These are phyloP conservation scores for Rhodinocichla rosea DNA, from an alignment of 2,113 vertebrate species.

Conservation along the genomic window DNA sequence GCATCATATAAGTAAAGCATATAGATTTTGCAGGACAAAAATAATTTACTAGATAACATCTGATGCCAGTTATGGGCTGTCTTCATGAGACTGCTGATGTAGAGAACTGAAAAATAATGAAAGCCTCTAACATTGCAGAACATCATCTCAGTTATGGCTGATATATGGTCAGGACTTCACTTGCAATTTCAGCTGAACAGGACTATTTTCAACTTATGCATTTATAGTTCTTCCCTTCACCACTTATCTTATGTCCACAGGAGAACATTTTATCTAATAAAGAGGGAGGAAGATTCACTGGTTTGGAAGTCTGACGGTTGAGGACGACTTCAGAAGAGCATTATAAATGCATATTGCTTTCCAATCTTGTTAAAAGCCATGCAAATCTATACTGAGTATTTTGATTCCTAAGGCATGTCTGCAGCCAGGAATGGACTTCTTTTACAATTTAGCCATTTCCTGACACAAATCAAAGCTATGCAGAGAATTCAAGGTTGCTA, in stretches of 20 bases:
- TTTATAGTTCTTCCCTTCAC: background rate
- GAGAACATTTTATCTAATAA: background rate
- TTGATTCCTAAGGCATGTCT: background rate
- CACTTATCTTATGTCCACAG: background rate
- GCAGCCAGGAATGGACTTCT: background rate
- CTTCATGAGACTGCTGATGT: background rate
- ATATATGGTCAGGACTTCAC: background rate
- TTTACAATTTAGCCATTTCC: background rate
- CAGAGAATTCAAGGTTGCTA: background rate
- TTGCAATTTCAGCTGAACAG: background rate
- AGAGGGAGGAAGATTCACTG: background rate
- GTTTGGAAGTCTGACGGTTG: background rate
- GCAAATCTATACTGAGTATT: background rate
- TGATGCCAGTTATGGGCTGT: background rate
- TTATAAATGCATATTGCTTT: background rate
- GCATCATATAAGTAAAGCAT: background rate
- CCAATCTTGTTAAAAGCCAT: background rate
- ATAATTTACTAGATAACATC: slow-evolving; percentile 11
- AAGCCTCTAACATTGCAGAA: background rate
- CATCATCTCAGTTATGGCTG: background rate
- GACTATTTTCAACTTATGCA: background rate
- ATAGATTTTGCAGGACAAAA: background rate
- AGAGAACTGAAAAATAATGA: background rate
- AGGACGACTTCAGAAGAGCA: background rate
- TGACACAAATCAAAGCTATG: background rate